phyloP scores from a whole-genome alignment of 2,888 invertebrate species.

The Minunthozetes semirufus region DNA sequence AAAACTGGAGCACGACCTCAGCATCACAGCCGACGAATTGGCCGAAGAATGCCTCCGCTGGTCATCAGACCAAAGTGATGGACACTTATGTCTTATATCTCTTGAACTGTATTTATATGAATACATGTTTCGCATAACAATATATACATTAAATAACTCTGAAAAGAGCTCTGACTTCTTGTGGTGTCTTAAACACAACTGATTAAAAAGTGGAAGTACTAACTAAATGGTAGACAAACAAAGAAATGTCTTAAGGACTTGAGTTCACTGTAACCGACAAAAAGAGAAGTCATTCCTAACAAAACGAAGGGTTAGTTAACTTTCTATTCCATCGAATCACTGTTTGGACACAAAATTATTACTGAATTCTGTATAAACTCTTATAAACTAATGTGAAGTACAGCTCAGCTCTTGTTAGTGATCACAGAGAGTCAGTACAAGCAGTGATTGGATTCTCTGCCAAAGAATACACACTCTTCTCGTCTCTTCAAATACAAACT shows the following conservation, averaged over 20 bases:
- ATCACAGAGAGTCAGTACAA: not conserved
- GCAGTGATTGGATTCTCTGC: not conserved
- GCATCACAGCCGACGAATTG: not conserved
- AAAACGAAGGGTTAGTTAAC: constrained; percentile 4
- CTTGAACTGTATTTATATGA: constrained; percentile 8
- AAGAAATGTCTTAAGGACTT: not conserved
- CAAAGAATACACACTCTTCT: not conserved
- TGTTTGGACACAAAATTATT: not conserved
- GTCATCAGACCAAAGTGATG: constrained; percentile 19
- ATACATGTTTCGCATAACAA: constrained; percentile 8
- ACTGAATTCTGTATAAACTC: not conserved
- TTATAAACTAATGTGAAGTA: not conserved
- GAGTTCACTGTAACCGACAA: not conserved
- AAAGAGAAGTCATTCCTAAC: not conserved
- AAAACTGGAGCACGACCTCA: constrained; percentile 28
- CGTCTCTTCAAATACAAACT: not conserved
- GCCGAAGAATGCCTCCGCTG: not conserved
- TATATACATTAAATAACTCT: not conserved
- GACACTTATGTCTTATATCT: constrained; percentile 10
- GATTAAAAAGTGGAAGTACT: not conserved
- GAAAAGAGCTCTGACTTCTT: not conserved
- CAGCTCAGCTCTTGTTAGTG: not conserved
- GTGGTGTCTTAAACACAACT: not conserved
- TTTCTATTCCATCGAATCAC: not conserved
- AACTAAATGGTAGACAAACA: not conserved